These are phyloP conservation scores for Thomomys bottae DNA, from an alignment of 2,113 vertebrate genomes.

Conservation along the genomic window DNA sequence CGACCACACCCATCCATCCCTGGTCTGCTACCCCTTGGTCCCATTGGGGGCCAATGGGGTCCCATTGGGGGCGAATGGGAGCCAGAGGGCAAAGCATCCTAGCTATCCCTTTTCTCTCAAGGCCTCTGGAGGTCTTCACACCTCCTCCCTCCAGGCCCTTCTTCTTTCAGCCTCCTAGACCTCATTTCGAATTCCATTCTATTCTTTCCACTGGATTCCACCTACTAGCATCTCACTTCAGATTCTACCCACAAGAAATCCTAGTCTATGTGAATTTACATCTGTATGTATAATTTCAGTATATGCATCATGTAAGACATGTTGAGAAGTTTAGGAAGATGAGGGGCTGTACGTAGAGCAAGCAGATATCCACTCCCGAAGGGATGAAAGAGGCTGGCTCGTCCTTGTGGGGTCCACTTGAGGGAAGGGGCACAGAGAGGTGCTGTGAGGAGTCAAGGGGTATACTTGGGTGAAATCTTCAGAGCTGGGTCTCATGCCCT, in stretches of 20 bases:
- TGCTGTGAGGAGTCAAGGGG: fast-evolving
- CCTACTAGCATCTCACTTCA: neutral
- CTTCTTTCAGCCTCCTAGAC: neutral
- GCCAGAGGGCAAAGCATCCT: neutral
- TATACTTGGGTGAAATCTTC: neutral
- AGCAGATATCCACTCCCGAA: neutral
- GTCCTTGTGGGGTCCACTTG: neutral
- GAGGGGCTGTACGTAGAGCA: neutral
- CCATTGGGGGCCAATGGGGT: no score
- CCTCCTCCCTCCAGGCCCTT: neutral
- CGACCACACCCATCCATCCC: fast-evolving
- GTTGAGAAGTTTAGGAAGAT: neutral
- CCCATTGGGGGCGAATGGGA: neutral
- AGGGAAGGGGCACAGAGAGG: neutral
- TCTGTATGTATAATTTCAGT: neutral
- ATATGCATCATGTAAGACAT: neutral
- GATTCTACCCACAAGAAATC: neutral
- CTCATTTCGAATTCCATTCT: neutral
- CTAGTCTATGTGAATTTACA: neutral
- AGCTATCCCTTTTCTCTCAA: no score
- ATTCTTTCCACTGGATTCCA: neutral
- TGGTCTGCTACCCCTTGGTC: neutral
- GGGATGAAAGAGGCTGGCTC: no score
- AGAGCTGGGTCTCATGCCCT: neutral
- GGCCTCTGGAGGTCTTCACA: no score